Conservation (phyloP, 2,113 vertebrate genomes). For the Percopsis transmontana region DNA sequence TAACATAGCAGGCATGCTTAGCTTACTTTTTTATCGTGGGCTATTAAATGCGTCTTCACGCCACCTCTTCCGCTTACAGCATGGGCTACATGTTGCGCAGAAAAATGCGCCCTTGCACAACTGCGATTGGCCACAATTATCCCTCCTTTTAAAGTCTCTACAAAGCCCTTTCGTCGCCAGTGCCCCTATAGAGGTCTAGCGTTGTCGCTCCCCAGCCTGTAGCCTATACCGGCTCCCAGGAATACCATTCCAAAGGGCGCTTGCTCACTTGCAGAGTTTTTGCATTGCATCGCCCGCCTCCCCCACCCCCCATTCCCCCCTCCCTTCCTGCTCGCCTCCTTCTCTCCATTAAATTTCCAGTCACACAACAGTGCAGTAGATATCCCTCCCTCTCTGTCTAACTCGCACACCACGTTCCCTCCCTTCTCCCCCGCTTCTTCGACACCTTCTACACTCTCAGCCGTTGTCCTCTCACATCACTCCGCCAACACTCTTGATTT, state of each 20-base stretch:
- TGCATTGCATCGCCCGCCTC: slow-evolving; percentile 60
- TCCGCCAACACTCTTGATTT: slow-evolving; percentile 51
- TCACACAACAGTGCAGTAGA: slow-evolving; percentile 89
- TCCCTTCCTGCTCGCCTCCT: slow-evolving; percentile 50
- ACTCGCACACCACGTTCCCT: slow-evolving; percentile 50
- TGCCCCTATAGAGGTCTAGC: slow-evolving; percentile 41
- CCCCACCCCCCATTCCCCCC: slow-evolving; percentile 37
- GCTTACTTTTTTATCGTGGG: background rate
- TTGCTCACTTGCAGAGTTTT: slow-evolving; percentile 49
- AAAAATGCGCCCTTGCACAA: slow-evolving; percentile 29
- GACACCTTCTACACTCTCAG: background rate
- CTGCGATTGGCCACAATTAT: slow-evolving; percentile 38
- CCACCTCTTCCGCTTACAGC: slow-evolving; percentile 18
- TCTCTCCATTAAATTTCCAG: slow-evolving; percentile 85
- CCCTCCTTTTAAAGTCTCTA: background rate
- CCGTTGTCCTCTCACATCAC: slow-evolving; percentile 62
- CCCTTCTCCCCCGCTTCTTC: slow-evolving; percentile 19
- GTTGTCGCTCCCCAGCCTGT: slow-evolving; percentile 31
- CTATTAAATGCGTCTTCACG: background rate
- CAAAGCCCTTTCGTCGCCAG: background rate
- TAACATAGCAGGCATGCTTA: background rate
- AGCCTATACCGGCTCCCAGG: slow-evolving; percentile 57
- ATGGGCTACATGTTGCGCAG: slow-evolving; percentile 5
- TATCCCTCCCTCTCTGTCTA: slow-evolving; percentile 78
- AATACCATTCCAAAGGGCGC: slow-evolving; percentile 56